These are phyloP conservation scores for Furcifer pardalis DNA, from an alignment of 2,797 vertebrate genomes.

Conservation along the genomic window DNA sequence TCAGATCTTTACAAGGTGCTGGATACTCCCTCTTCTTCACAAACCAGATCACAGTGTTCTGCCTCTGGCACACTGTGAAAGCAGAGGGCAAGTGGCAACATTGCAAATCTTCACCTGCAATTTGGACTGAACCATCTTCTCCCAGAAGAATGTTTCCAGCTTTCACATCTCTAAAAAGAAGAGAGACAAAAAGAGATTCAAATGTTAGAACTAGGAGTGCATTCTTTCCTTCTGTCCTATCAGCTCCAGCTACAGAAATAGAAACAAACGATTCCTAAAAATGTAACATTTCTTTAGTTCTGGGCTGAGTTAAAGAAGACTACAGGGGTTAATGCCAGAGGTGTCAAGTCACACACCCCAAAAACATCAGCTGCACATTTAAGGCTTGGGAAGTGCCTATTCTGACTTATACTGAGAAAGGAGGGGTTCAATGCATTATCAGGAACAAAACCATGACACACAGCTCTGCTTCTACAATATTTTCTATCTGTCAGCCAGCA, in stretches of 20 bases:
- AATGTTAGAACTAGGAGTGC: neutral
- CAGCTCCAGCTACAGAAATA: neutral
- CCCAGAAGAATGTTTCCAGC: conserved; percentile 96
- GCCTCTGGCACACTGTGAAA: neutral
- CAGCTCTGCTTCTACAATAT: no score
- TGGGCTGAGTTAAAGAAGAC: no score
- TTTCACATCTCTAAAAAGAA: conserved; percentile 87
- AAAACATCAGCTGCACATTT: no score
- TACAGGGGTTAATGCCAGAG: no score
- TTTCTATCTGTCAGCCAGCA: no score
- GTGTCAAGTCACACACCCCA: no score
- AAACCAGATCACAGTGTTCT: neutral
- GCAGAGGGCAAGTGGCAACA: neutral
- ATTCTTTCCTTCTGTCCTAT: conserved; percentile 19
- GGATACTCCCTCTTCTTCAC: no score
- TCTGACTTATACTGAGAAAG: no score
- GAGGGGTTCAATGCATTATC: no score
- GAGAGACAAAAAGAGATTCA: conserved; percentile 16
- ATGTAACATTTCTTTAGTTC: neutral
- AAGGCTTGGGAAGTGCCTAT: no score
- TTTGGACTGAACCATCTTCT: conserved; percentile 93
- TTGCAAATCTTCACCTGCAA: conserved; percentile 84
- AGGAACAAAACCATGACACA: no score
- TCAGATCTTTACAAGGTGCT: no score
- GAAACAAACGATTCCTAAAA: neutral